Conservation (phyloP, 2,888 invertebrate genomes). For the Laspeyria flexula region DNA sequence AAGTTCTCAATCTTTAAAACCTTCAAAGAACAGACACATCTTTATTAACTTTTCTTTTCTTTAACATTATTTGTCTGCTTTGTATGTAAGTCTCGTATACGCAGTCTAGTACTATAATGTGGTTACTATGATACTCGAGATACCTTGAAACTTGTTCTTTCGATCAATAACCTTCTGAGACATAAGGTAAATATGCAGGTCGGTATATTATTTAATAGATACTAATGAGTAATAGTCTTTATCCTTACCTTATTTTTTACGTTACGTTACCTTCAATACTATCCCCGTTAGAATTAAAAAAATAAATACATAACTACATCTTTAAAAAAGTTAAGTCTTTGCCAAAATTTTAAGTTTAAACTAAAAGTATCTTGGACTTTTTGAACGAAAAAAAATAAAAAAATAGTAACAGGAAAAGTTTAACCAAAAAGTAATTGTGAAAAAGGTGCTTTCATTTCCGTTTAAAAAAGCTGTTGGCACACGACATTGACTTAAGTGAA, state of each 20-base stretch:
- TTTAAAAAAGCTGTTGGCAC: conserved; percentile 12
- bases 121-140: conserved; percentile 2
- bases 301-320: too few species aligned
- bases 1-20: too few species aligned
- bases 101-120: too few species aligned
- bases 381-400: conserved; percentile 19
- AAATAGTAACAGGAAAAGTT: conserved; percentile 28
- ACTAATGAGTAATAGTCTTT: not conserved
- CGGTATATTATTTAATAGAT: not conserved
- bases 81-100: too few species aligned
- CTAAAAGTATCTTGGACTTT: not conserved
- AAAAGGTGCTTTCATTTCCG: conserved; percentile 39
- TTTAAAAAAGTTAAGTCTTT: too few species aligned
- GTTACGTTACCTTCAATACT: too few species aligned
- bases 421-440: conserved; percentile 21
- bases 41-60: too few species aligned
- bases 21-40: too few species aligned
- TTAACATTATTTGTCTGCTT: too few species aligned
- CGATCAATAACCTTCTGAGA: conserved; percentile 10
- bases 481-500: conserved; percentile 11
- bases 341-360: too few species aligned
- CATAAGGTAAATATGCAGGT: not conserved
- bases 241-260: too few species aligned
- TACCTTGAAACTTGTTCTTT: not conserved
- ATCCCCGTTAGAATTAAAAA: too few species aligned